phyloP scores from a whole-genome alignment of 2,797 vertebrate genomes.

The Sebastes nivosus region DNA sequence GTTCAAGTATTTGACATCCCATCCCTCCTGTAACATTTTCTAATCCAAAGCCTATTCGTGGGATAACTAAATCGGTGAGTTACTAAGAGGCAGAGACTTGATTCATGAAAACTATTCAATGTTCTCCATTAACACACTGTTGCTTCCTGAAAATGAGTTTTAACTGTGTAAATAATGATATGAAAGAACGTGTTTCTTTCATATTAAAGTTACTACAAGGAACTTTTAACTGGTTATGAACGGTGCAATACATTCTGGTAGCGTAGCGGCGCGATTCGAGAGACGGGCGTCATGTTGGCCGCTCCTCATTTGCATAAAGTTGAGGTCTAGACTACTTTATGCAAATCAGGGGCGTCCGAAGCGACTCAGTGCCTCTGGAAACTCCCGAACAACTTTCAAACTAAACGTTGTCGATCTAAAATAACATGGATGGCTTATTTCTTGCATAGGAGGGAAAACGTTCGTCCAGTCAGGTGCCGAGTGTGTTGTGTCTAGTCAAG shows the following conservation, averaged over 20 bases:
- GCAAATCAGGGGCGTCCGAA: no score
- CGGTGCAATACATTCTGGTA: no score
- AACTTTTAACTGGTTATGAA: not conserved
- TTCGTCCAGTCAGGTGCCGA: no score
- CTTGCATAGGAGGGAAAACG: no score
- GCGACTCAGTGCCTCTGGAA: no score
- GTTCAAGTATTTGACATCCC: slow-evolving; percentile 33
- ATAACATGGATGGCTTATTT: no score
- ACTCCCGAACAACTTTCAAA: no score
- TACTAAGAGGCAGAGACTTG: slow-evolving; percentile 12
- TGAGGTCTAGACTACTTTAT: no score
- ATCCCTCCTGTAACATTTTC: slow-evolving; percentile 59
- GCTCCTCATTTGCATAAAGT: no score
- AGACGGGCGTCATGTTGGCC: no score
- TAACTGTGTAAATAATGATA: not conserved
- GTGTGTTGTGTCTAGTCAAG: no score
- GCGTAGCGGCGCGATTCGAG: rapidly evolving
- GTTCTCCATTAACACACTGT: not conserved
- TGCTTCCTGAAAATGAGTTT: not conserved
- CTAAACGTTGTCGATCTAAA: no score
- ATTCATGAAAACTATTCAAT: slow-evolving; percentile 4
- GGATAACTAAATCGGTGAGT: slow-evolving; percentile 87
- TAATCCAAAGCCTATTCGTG: slow-evolving; percentile 81
- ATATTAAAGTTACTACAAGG: not conserved
- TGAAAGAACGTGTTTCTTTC: not conserved